phyloP scores from a whole-genome alignment of 1,140 invertebrate species.

The Drosophila serrata region DNA sequence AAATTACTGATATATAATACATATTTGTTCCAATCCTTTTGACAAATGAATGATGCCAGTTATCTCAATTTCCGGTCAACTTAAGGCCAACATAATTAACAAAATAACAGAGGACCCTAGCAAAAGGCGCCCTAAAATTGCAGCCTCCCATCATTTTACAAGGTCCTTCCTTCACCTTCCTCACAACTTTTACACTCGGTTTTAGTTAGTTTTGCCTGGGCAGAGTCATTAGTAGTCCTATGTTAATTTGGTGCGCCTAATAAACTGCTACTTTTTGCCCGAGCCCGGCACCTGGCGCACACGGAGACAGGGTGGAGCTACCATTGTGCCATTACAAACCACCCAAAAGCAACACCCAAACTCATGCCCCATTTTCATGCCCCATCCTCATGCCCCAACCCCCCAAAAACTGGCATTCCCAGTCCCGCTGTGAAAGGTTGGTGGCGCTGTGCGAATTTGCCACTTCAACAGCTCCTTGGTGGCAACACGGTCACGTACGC shows the following conservation, averaged over 20 bases:
- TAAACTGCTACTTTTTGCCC: conserved; percentile 78
- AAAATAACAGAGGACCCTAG: neutral
- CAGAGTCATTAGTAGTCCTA: conserved; percentile 72
- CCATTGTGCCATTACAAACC: conserved; percentile 21
- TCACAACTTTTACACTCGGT: neutral
- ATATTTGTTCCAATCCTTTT: too few species aligned
- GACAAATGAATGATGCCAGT: too few species aligned
- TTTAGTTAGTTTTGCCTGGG: conserved; percentile 35
- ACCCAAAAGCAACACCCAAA: conserved; percentile 8
- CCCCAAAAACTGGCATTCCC: neutral
- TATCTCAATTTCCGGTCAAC: neutral
- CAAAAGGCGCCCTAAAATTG: neutral
- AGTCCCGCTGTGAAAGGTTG: conserved; percentile 15
- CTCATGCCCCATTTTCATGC: neutral
- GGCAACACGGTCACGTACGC: conserved; percentile 77
- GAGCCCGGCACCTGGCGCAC: conserved; percentile 29
- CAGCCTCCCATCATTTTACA: neutral
- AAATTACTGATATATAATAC: too few species aligned
- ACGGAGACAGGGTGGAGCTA: neutral
- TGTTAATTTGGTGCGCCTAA: conserved; percentile 83
- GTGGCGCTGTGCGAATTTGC: conserved; percentile 81
- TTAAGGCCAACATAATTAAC: too few species aligned
- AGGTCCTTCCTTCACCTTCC: too few species aligned
- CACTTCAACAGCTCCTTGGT: conserved; percentile 85
- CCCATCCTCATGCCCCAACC: too few species aligned